Base-by-base conservation (phyloP, 2,797 vertebrate species). In the Galagoides demidoff region DNA sequence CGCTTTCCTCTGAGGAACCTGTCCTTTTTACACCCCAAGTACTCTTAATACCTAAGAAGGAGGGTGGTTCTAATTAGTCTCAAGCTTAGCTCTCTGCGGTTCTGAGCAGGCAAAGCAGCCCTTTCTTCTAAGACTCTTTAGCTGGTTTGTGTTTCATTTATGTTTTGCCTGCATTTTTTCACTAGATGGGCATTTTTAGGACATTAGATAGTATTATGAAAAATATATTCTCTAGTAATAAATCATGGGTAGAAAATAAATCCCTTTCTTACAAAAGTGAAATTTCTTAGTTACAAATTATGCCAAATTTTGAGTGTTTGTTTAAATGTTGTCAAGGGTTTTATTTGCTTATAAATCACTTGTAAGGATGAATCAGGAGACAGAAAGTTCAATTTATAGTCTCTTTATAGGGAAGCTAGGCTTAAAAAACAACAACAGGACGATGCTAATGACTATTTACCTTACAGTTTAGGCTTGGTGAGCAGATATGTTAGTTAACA, bases 221-320 rank as follows among this genome's bases (percentile, higher is more conserved):
- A 92, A 87, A 71, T 76, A 57, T 0, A 64, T 88, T 76, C 45
- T 89, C 66, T 45, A 52, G 5, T 76, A 85, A 16, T 81, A 59
- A 85, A 84, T 59, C 29, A 78, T 68, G 23, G 82, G 23, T 39
- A 71, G 20, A 85, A 57, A 90, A 64, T 86, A 78, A 45, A 29
- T 55, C 19, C 11, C 4, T 92, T 93, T 96, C 66, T 90, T 85
- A 90, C 1, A 87, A 78, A 86, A 95, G 57, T 73, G 29, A 12
- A 17, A 4, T 63, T 79, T 85, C 61, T 71, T 68, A 45, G 27
- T 94, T 71, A 68, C 27, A 79, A 37, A 85, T 57, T 39, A 68
- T 43, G 6, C n/a, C 57, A 43, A 70, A n/a, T 84, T 37, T 81
- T 55, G n/a, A 64, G 19, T 45, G 45, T 63, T 59, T 31, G 20